Percentiles rank a stretch among this genome's conserved stretches.
These are phyloP conservation scores for Tiliacea aurago DNA, from an alignment of 2,888 invertebrate genomes.

Conservation along the genomic window DNA sequence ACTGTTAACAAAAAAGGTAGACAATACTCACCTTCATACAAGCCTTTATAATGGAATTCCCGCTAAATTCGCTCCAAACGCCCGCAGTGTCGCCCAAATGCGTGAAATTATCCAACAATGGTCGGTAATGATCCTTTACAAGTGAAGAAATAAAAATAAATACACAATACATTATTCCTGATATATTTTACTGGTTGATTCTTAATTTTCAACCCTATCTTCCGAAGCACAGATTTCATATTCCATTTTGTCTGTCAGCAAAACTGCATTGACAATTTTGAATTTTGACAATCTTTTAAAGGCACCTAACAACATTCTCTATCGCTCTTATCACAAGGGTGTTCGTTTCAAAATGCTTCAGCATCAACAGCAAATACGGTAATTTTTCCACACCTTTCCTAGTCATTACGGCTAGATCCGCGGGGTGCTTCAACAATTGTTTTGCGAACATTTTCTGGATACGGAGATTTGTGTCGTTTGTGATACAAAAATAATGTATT, in stretches of 20 bases:
- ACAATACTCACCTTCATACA: slow-evolving; percentile 75
- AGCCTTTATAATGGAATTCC: slow-evolving; percentile 79
- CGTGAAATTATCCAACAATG: slow-evolving; percentile 89
- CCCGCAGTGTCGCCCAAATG: slow-evolving; percentile 87
- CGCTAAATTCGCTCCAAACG: slow-evolving; percentile 84
- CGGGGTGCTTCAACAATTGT: slow-evolving; percentile 82
- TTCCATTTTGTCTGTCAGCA: slow-evolving; percentile 10
- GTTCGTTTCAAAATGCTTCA: slow-evolving; percentile 37
- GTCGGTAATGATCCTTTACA: slow-evolving; percentile 87
- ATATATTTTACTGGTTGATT: slow-evolving; percentile 60
- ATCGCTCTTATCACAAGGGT: slow-evolving; percentile 32
- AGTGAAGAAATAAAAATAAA: slow-evolving; percentile 86
- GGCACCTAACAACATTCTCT: background rate
- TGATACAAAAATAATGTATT: slow-evolving; percentile 79
- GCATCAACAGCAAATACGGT: slow-evolving; percentile 26
- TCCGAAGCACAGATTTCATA: background rate
- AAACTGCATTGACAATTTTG: slow-evolving; percentile 60
- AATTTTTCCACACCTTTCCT: slow-evolving; percentile 79
- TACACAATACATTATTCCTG: slow-evolving; percentile 75
- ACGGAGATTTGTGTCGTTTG: slow-evolving; percentile 78
- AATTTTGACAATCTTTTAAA: slow-evolving; percentile 38
- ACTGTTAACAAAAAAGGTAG: slow-evolving; percentile 72
- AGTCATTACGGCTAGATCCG: slow-evolving; percentile 81
- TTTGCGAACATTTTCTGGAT: slow-evolving; percentile 80
- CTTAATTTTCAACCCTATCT: slow-evolving; percentile 64